Evolutionary conservation across 1,140 invertebrate genomes (phyloP), one percentile per base, ranked within the genome.

Genomic region (Anoplophora glabripennis): DNA sequence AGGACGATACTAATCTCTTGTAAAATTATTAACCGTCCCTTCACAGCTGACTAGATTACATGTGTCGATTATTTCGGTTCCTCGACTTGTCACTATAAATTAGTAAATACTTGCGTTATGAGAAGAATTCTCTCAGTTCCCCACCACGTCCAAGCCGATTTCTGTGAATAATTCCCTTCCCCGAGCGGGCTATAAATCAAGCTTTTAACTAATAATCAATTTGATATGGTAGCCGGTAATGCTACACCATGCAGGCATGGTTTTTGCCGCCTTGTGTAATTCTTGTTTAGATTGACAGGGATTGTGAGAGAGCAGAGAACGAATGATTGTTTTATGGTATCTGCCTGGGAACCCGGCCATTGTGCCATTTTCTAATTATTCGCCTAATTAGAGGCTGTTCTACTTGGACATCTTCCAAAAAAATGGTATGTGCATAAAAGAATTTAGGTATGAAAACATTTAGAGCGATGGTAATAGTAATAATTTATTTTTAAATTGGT

Each of bases 61-160:
- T 68, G 61, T 69, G 68, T 69, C 68, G 63, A 69, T 69, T 69
- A 69, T 69, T 61, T 57, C 66, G 64, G 64, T 65, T 53, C 65
- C 45, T 34, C 54, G 52, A 53, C 42, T 59, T 65, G 63, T 69
- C 68, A 57, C 18, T 62, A 67, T 57, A 35, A 15, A 61, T 69
- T 63, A 66, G 38, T 28, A 47, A 64, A 34, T 18, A 53, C 49
- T 14, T 40, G 42, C 33, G 33, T 56, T 33, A 49, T 44, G 21
- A 35, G n/a, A 40, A 21, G 35, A n/a, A 46, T 46, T 45, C 41
- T 15, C 47, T 36, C 11, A 14, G 41, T 34, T 33, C 15, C 18
- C n/a, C 12, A 48, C n/a, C 14, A 8, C 7, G 46, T 9, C 11
- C 7, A 57, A 48, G 49, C 41, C 18, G 35, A 49, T 40, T 44